A percentile compares a stretch with the other conserved stretches of the same genome.
These are phyloP conservation scores for Pagetopsis macropterus DNA, from an alignment of 2,797 vertebrate species.

Conservation along the genomic window DNA sequence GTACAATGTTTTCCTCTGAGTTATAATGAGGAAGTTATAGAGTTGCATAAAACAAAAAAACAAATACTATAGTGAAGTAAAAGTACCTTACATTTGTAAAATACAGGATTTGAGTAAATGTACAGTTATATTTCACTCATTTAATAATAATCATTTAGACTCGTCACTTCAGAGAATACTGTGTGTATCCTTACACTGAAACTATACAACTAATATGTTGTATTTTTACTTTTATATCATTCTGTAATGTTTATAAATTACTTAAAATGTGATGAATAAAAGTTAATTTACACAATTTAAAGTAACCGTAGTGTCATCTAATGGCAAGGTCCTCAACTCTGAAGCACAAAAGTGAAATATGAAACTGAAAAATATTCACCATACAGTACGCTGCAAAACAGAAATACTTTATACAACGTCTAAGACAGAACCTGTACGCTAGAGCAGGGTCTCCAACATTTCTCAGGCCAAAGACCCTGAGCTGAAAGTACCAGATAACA, in stretches of 20 bases:
- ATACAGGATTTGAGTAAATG: too few species aligned
- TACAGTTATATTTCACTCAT: too few species aligned
- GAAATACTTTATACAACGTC: constrained; percentile 4
- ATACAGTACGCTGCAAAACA: constrained; percentile 1
- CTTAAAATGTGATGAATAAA: not conserved
- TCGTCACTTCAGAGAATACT: not conserved
- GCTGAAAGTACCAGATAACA: too few species aligned
- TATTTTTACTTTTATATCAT: not conserved
- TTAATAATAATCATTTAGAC: not conserved
- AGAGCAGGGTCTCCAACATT: not conserved
- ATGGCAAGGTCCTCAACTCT: not conserved
- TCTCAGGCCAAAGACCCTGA: too few species aligned
- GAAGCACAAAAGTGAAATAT: not conserved
- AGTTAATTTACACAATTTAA: not conserved
- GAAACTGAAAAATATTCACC: not conserved
- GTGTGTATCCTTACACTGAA: not conserved
- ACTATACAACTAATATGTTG: not conserved
- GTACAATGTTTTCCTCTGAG: too few species aligned
- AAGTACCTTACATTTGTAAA: too few species aligned
- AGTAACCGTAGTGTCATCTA: not conserved
- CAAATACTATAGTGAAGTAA: too few species aligned
- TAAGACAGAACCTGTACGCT: not conserved
- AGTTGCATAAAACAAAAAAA: too few species aligned
- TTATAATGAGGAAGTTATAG: too few species aligned
- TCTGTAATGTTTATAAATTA: not conserved